Conservation (phyloP, 2,888 invertebrate genomes). For the Ferdinandea cuprea region DNA sequence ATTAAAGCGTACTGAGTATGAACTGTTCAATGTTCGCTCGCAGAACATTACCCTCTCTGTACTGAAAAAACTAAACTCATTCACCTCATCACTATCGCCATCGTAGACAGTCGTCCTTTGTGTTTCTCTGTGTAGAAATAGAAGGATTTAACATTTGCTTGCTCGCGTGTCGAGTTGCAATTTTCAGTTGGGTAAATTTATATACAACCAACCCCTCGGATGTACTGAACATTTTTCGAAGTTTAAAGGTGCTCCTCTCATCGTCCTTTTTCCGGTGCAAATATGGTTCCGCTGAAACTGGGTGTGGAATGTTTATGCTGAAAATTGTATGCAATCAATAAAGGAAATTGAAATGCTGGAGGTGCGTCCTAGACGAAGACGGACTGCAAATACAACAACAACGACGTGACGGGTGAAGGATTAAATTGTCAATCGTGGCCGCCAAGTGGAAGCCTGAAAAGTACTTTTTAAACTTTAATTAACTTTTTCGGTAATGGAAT, state of each 20-base stretch:
- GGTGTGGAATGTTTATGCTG: conserved; percentile 65
- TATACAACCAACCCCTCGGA: conserved; percentile 3
- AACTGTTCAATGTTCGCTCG: conserved; percentile 9
- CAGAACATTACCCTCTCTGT: neutral
- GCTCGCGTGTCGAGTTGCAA: conserved; percentile 57
- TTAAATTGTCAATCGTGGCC: conserved; percentile 30
- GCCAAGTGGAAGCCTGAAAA: neutral
- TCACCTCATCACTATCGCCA: neutral
- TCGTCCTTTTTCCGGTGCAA: conserved; percentile 65
- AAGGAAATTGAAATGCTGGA: conserved; percentile 37
- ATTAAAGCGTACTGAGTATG: conserved; percentile 51
- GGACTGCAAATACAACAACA: too few relatives aligned
- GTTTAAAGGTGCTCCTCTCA: conserved; percentile 25
- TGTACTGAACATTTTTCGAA: conserved; percentile 9
- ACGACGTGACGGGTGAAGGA: conserved; percentile 27
- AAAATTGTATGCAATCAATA: conserved; percentile 59
- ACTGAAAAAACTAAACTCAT: neutral
- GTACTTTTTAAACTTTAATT: conserved; percentile 24
- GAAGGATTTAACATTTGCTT: conserved; percentile 23
- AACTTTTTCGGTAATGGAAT: conserved; percentile 37
- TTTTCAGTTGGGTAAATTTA: conserved; percentile 43
- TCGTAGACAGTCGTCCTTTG: conserved; percentile 5
- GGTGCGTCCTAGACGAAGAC: conserved; percentile 30
- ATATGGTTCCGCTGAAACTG: conserved; percentile 33
- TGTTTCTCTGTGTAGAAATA: neutral